These are phyloP conservation scores for Ormyrus pomaceus DNA, from an alignment of 2,888 invertebrate species.

Conservation along the genomic window DNA sequence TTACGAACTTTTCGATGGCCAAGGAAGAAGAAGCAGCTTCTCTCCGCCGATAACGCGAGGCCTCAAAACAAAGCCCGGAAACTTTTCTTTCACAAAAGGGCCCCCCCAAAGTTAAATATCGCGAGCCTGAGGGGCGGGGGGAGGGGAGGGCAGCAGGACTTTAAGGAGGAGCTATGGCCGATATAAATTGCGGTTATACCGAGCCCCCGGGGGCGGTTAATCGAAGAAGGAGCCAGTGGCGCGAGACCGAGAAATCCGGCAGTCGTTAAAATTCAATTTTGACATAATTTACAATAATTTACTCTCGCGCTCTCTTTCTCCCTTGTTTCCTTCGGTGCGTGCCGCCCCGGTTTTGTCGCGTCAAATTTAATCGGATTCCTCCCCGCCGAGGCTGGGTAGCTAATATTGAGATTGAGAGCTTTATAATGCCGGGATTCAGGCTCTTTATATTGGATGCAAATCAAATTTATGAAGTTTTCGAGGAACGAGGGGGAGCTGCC, in stretches of 20 bases:
- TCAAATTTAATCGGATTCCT: conserved; percentile 52
- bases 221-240: conserved; percentile 32
- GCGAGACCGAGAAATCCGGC: conserved; percentile 11
- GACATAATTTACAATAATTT: conserved; percentile 52
- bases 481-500: too few species aligned
- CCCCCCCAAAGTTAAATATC: conserved; percentile 57
- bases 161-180: conserved; percentile 13
- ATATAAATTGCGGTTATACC: conserved; percentile 49
- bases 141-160: conserved; percentile 6
- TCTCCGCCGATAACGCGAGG: conserved; percentile 31
- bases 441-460: conserved; percentile 44
- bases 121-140: conserved; percentile 14
- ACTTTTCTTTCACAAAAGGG: conserved; percentile 43
- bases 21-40: conserved; percentile 20
- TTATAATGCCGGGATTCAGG: conserved; percentile 41
- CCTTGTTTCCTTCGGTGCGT: not conserved
- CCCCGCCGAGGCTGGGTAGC: not conserved
- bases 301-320: not conserved
- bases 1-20: conserved; percentile 41
- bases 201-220: conserved; percentile 29
- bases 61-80: conserved; percentile 35
- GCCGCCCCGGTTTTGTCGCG: conserved; percentile 38
- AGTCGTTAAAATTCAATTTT: conserved; percentile 53
- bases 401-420: conserved; percentile 49
- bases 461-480: conserved; percentile 20